phyloP scores from a whole-genome alignment of 2,888 invertebrate genomes.

The Cephalotes varians region DNA sequence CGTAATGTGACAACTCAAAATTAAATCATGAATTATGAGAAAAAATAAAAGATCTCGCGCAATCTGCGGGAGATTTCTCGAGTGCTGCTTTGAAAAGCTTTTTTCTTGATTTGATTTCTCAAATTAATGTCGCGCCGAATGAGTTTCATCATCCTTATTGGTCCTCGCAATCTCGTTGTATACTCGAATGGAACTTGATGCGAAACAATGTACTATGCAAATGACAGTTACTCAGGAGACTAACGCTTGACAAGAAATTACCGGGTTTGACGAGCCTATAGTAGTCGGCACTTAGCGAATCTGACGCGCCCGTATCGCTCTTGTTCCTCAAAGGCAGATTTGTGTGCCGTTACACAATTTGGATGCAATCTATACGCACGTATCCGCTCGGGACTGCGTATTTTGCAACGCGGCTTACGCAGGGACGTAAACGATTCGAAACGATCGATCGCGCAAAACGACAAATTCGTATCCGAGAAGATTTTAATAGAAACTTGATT shows the following conservation, averaged over 20 bases:
- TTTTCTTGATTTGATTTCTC: background rate
- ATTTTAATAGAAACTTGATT: slow-evolving; percentile 8
- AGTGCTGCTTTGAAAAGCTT: background rate
- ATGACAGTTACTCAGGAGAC: slow-evolving; percentile 64
- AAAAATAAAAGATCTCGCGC: background rate
- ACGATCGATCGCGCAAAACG: slow-evolving; percentile 16
- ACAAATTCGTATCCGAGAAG: slow-evolving; percentile 8
- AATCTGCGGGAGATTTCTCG: background rate
- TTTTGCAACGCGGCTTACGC: background rate
- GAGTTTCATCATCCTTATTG: background rate
- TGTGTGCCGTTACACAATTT: slow-evolving; percentile 4
- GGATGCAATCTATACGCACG: background rate
- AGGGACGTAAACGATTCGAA: slow-evolving; percentile 19
- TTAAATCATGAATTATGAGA: background rate
- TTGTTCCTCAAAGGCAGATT: slow-evolving; percentile 49
- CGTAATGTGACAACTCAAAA: background rate
- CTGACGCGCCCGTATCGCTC: slow-evolving; percentile 61
- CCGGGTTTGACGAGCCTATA: slow-evolving; percentile 70
- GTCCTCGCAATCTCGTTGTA: slow-evolving; percentile 53
- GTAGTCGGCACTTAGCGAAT: slow-evolving; percentile 61
- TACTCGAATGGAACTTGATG: slow-evolving; percentile 67
- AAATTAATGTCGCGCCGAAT: background rate
- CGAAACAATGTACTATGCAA: slow-evolving; percentile 70
- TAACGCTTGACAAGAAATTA: slow-evolving; percentile 71
- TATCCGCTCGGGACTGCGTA: background rate